Evolutionary conservation across 1,140 invertebrate genomes (phyloP), one percentile per base, ranked within the genome.

Genomic region (Neomicropteryx cornuta): DNA sequence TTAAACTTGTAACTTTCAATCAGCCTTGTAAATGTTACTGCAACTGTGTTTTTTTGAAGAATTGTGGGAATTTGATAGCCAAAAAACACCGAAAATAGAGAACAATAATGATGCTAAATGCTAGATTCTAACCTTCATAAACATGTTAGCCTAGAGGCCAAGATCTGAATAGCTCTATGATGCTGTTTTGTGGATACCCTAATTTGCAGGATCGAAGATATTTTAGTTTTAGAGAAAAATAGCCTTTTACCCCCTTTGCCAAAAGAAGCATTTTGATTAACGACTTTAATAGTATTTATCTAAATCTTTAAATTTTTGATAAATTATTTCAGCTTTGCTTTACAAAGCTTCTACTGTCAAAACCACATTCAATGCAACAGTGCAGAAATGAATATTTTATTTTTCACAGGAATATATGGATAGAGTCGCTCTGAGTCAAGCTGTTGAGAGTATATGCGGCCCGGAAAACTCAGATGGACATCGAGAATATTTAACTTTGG

Each of bases 381-480:
- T n/a, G n/a, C n/a, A n/a, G n/a, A n/a, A n/a, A n/a, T n/a, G n/a
- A n/a, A n/a, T n/a, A n/a, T n/a, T n/a, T n/a, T n/a, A n/a, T n/a
- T 2, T 37, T 2, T 36, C 24, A 3, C 19, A 37, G 63, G 59
- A 61, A 30, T 63, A 59, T 38, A 62, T 61, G 56, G 62, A 66
- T 30, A 48, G 57, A 33, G 53, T 62, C 6, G 56, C 62, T 3
- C 38, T 67, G 18, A 58, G 58, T 1, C 56, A 67, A 48, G 61
- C 61, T 4, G 64, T 67, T 1, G 59, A 56, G 38, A 66, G 60
- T 35, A 64, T 64, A 22, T 64, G 60, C 23, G 55, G 59, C 18
- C 51, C 57, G 8, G 58, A 62, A 21, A 50, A 52, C 2, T 50
- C 56, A 8, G 8, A 8, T 22, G 35, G 43, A 4, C 46, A 52